Base-by-base conservation (phyloP, 2,113 vertebrate species). In the Lasiurus cinereus region DNA sequence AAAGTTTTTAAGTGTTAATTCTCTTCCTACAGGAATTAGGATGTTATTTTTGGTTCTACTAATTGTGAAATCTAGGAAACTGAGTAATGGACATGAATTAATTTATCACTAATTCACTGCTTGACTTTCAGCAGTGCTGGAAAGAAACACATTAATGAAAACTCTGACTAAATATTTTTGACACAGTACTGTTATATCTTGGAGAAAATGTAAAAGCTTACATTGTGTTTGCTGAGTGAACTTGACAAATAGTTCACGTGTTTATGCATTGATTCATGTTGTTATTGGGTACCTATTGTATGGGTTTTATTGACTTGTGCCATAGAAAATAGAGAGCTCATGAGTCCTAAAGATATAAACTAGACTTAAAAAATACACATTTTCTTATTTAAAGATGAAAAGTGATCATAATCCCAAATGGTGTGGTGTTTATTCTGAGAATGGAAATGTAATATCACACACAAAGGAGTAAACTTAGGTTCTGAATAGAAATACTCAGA, bases 1-100 rank as follows among this genome's bases (percentile, higher is more conserved):
- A 97, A 96, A 97, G 97, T 97, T 98, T 98, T 98, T 96, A 98
- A 98, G 98, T 98, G 98, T 98, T 98, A 96, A 97, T 98, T 98
- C 93, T 96, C 94, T 89, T 97, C 69, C 87, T 91, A 91, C 91
- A 98, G 96, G 97, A 97, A 97, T 98, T 97, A 97, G 85, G 96
- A 96, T 95, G 83, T 95, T 97, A 96, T 98, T 98, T 95, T 95
- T 94, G 78, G 56, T 96, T 92, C 64, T 97, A 78, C 95, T 98
- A 98, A 98, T 98, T 98, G 88, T 94, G 50, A 96, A 97, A 97
- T 98, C 96, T 97, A 83, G 78, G 79, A 95, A 97, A 95, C 73
- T 16, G 83, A 97, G 94, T 96, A 89, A 76, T 93, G 82, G 29
- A 52, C 89, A 96, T 90, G 84, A 87, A 96, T 96, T 96, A 97